Percentiles rank a stretch among this genome's conserved stretches.
phyloP scores from a whole-genome alignment of 2,797 vertebrate genomes.

The Trachops cirrhosus region DNA sequence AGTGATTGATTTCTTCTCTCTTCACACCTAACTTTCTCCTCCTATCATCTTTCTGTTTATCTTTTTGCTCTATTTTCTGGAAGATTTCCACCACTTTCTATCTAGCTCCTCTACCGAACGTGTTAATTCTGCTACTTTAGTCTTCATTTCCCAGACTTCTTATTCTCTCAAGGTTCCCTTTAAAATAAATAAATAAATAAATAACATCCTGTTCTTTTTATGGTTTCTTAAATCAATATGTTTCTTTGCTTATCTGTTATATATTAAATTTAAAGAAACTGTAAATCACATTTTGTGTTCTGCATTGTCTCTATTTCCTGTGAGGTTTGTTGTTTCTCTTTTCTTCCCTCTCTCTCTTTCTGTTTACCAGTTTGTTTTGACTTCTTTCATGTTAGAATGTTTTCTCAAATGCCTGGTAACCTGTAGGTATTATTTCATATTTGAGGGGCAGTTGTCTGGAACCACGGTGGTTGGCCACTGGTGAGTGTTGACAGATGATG shows the following conservation, averaged over 20 bases:
- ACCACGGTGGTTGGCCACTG: too few relatives aligned
- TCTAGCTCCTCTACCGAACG: neutral
- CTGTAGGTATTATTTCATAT: neutral
- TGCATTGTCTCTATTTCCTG: neutral
- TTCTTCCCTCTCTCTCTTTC: neutral
- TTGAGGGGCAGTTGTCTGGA: neutral
- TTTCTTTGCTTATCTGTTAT: neutral
- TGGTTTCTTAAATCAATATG: neutral
- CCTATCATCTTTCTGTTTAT: neutral
- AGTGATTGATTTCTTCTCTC: neutral
- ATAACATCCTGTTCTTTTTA: neutral
- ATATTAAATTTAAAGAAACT: neutral
- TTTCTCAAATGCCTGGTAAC: neutral
- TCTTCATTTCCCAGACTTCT: neutral
- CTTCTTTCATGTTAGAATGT: neutral
- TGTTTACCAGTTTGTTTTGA: neutral
- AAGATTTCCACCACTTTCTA: neutral
- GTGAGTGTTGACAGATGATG: neutral
- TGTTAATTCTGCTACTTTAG: neutral
- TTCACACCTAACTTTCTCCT: neutral
- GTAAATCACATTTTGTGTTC: neutral
- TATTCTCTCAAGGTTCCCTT: neutral
- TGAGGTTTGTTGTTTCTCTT: neutral
- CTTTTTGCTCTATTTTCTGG: neutral
- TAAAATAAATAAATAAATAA: neutral